Evolutionary conservation across 92 coral and sea anemone genomes (phyloP).

Genomic region (Montipora capitata): DNA sequence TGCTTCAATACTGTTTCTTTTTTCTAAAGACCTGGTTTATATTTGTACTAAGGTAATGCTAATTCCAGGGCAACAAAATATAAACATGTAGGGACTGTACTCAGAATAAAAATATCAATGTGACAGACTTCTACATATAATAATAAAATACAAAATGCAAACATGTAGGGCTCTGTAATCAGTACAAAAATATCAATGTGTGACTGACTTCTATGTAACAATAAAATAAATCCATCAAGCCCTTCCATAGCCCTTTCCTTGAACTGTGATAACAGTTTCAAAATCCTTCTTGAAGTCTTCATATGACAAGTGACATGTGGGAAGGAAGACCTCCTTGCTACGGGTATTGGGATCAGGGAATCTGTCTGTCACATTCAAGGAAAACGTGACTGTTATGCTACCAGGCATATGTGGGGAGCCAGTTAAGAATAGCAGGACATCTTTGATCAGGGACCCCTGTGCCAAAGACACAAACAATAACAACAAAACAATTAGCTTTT

Average conservation of each 20-base stretch:
- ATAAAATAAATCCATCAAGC: neutral
- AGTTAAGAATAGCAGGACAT: constrained; percentile 43
- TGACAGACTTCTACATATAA: neutral
- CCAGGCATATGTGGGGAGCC: constrained; percentile 49
- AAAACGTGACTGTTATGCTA: constrained; percentile 29
- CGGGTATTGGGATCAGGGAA: constrained; percentile 55
- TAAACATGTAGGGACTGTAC: neutral
- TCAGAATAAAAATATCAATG: neutral
- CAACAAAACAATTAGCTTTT: neutral
- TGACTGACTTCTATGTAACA: neutral
- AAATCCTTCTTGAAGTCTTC: constrained; percentile 31
- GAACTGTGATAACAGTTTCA: constrained; percentile 31
- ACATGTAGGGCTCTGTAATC: constrained; percentile 4
- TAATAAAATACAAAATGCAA: neutral
- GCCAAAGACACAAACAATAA: neutral
- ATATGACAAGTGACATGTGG: constrained; percentile 32
- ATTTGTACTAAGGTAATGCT: neutral
- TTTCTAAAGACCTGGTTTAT: neutral
- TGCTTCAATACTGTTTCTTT: neutral
- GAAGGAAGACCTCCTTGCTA: constrained; percentile 5
- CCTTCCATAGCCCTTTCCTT: neutral
- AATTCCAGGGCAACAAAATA: neutral
- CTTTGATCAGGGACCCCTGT: constrained; percentile 46
- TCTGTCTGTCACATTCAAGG: neutral
- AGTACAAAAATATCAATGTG: neutral